Conservation (phyloP, 2,113 vertebrate species). For the Typhlomys cinereus region DNA sequence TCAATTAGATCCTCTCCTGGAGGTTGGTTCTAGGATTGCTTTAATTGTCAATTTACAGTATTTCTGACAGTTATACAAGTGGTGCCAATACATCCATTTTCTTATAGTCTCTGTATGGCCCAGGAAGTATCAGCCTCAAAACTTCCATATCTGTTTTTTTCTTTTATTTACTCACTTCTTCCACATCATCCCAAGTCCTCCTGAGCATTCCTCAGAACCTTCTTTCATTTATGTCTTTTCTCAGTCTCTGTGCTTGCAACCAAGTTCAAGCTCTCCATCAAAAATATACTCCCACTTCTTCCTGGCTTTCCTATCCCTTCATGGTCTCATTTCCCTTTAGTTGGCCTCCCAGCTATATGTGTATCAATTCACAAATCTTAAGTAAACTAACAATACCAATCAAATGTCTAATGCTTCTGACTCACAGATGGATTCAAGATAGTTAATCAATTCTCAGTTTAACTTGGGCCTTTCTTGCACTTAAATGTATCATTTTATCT, state of each 20-base stretch:
- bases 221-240: background rate
- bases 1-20: too few relatives aligned
- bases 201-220: background rate
- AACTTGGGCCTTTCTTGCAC: background rate
- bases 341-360: background rate
- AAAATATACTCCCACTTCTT: background rate
- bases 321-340: background rate
- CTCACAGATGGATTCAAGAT: background rate
- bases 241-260: background rate
- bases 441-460: background rate
- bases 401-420: background rate
- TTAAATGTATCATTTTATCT: background rate
- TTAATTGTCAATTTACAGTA: background rate
- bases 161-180: background rate
- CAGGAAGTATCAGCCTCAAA: background rate
- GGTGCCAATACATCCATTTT: background rate
- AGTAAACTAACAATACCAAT: background rate
- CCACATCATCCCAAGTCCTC: background rate
- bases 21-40: too few relatives aligned
- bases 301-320: background rate
- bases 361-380: background rate
- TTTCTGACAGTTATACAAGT: background rate
- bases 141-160: background rate
- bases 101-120: background rate
- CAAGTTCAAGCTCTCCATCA: background rate